Evolutionary conservation across 2,113 vertebrate species (phyloP), one percentile per base, ranked within the genome.

Genomic region (Acinonyx jubatus): DNA sequence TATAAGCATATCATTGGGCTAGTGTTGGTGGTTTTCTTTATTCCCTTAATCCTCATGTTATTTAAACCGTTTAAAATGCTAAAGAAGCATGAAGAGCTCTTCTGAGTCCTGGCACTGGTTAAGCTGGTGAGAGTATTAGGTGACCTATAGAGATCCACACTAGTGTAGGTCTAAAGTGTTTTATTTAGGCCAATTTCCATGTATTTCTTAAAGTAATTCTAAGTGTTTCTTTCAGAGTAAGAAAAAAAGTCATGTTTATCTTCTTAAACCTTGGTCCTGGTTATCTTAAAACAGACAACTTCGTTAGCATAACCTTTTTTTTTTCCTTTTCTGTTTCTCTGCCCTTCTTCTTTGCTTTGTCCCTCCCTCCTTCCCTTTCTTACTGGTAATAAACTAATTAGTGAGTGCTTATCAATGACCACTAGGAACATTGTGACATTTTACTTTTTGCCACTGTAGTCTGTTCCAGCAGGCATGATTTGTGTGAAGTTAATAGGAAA

Each of bases 201-300:
- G 15, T 96, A 86, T 86, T 89, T 91, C 36, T 95, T 86, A 88
- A 93, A 85, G 18, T 90, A 68, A 92, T 50, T 82, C 4, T 71
- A 74, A 80, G 31, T 27, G 0, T 96, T 97, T 18, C 57, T 92
- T 91, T 95, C 52, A 50, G n/a, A 50, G 12, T 69, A 89, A 94
- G 89, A 93, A 89, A 89, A 89, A 80, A 66, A 61, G 31, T 23
- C 12, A 23, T 52, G 6, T 38, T 96, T 98, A 95, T 95, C 33
- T 74, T 93, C 41, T 92, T 90, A 89, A 94, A 69, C 57, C 68
- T 85, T 85, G 80, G 25, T 88, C 15, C 36, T 81, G 36, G 13
- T 88, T 90, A 85, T n/a, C 33, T 85, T 87, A 94, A 96, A 92
- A 94, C 5, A 89, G 66, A 76, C 23, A 97, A 55, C 19, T 97